Percentiles rank a stretch among this genome's conserved stretches.
Evolutionary conservation across 2,888 invertebrate species (phyloP).

Genomic region (Automeris io): DNA sequence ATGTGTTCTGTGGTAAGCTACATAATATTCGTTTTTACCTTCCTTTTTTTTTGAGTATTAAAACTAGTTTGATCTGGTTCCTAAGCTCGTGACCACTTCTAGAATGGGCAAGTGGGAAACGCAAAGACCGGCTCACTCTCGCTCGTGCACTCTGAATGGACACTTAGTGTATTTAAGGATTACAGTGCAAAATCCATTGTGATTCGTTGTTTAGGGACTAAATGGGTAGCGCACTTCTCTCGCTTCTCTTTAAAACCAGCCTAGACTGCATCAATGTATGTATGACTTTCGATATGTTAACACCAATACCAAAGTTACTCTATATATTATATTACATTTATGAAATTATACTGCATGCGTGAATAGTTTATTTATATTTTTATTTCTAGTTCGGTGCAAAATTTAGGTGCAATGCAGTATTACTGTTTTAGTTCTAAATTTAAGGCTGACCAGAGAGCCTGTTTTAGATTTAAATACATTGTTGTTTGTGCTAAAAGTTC

Average conservation of each 20-base stretch:
- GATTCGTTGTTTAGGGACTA: not conserved
- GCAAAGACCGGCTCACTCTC: constrained; percentile 7
- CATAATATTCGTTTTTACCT: too few relatives aligned
- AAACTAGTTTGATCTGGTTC: too few relatives aligned
- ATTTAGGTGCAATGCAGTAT: constrained; percentile 37
- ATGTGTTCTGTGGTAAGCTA: too few relatives aligned
- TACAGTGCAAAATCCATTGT: not conserved
- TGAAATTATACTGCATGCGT: constrained; percentile 42
- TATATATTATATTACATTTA: constrained; percentile 40
- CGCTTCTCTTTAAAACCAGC: constrained; percentile 3
- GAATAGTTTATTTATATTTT: constrained; percentile 34
- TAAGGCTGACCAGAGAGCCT: constrained; percentile 5
- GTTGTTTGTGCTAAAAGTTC: constrained; percentile 8
- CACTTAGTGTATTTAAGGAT: constrained; percentile 18
- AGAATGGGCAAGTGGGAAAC: not conserved
- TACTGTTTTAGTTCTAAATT: constrained; percentile 38
- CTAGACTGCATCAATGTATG: constrained; percentile 8
- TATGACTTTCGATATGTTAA: constrained; percentile 44
- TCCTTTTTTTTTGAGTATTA: too few relatives aligned
- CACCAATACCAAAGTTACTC: constrained; percentile 73
- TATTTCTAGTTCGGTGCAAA: constrained; percentile 37
- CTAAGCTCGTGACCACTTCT: too few relatives aligned
- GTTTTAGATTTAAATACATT: constrained; percentile 3
- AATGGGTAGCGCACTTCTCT: constrained; percentile 1
- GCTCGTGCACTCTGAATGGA: constrained; percentile 25